Evolutionary conservation across 2,797 vertebrate species (phyloP).

Genomic region (Todus mexicanus): DNA sequence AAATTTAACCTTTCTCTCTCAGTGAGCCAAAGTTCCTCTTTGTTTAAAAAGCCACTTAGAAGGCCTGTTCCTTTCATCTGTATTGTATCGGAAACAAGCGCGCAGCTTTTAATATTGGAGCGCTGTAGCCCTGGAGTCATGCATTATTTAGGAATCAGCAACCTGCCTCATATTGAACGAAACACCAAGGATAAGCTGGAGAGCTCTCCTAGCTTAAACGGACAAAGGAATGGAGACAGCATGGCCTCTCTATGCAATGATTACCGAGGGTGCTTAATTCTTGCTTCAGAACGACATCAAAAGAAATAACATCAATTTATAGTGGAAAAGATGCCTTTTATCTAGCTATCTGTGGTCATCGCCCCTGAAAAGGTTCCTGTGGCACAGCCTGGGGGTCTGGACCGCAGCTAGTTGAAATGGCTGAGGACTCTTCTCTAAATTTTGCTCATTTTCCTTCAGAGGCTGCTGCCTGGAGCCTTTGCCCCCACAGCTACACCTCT

Average conservation of each 20-base stretch:
- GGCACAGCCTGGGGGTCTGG: neutral
- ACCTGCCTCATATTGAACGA: neutral
- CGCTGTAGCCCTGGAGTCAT: neutral
- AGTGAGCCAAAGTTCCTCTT: conserved; percentile 5
- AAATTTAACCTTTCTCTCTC: neutral
- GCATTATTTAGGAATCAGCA: neutral
- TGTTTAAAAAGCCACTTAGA: conserved; percentile 1
- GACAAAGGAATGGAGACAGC: neutral
- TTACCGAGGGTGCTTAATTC: neutral
- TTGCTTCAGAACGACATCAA: neutral
- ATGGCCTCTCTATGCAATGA: rapidly evolving
- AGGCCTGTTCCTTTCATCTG: neutral
- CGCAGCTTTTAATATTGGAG: neutral
- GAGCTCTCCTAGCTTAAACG: neutral
- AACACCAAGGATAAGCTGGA: neutral
- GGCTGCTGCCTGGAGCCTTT: neutral
- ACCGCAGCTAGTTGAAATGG: neutral
- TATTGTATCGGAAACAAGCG: neutral
- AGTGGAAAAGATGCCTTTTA: neutral
- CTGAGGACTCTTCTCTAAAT: neutral
- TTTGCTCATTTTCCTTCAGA: neutral
- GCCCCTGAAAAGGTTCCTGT: neutral
- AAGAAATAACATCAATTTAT: neutral
- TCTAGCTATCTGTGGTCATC: neutral
- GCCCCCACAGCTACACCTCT: neutral